Evolutionary conservation across 2,113 vertebrate genomes (phyloP).

Genomic region (Aplodontia rufa): DNA sequence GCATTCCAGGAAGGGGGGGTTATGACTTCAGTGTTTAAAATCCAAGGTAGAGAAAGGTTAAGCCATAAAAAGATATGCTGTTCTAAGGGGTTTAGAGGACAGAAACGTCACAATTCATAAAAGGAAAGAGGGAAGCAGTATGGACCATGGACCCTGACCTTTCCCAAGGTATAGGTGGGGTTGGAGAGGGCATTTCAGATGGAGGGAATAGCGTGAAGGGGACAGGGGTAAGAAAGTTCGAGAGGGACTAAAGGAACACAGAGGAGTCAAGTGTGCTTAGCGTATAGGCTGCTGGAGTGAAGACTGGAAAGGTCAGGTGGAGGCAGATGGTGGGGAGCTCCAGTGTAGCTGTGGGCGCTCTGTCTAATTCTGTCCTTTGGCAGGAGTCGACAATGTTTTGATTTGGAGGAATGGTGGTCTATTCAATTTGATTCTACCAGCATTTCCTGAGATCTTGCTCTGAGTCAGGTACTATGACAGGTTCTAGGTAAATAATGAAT

Average conservation of each 20-base stretch:
- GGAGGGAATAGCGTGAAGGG: neutral
- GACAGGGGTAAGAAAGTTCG: neutral
- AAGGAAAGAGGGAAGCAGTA: neutral
- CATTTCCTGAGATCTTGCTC: neutral
- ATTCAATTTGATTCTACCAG: conserved; percentile 11
- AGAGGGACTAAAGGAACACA: neutral
- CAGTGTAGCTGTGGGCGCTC: neutral
- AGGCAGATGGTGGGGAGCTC: no score
- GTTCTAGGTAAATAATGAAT: neutral
- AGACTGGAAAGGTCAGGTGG: neutral
- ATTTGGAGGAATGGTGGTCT: neutral
- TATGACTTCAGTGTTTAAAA: neutral
- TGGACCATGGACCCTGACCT: neutral
- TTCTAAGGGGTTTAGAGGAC: neutral
- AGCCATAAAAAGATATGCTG: neutral
- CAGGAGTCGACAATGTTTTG: neutral
- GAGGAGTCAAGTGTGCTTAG: neutral
- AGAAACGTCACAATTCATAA: neutral
- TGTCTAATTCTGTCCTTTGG: neutral
- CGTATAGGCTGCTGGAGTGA: neutral
- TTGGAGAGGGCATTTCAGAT: neutral
- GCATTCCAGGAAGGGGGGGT: neutral
- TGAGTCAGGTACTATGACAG: neutral
- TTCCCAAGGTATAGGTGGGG: neutral
- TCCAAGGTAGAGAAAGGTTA: neutral